Evolutionary conservation across 2,797 vertebrate species (phyloP).

Genomic region (Heliangelus exortis): DNA sequence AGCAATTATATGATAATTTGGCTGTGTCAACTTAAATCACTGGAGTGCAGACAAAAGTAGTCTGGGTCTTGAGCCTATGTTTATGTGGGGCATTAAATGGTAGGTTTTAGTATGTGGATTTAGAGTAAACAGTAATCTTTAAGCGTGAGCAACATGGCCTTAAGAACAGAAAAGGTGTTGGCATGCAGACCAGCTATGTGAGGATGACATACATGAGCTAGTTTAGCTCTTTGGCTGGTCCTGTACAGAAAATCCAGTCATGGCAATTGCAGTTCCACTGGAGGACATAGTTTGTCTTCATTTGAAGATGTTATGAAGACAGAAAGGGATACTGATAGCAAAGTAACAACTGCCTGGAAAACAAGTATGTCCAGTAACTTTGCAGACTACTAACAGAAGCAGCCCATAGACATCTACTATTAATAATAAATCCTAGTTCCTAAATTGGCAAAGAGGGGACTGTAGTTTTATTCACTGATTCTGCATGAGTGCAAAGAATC

Average conservation of each 20-base stretch:
- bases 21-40: background rate
- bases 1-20: background rate
- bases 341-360: background rate
- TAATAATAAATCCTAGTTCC: background rate
- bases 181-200: background rate
- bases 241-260: background rate
- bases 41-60: background rate
- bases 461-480: background rate
- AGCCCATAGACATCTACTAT: background rate
- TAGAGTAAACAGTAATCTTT: background rate
- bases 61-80: background rate
- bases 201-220: background rate
- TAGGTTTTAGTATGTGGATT: background rate
- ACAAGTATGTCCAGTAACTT: background rate
- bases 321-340: background rate
- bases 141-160: background rate
- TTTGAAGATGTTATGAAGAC: background rate
- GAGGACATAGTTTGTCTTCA: background rate
- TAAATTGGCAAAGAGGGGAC: background rate
- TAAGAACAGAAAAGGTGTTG: background rate
- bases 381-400: background rate
- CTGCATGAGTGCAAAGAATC: background rate
- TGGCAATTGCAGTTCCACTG: background rate
- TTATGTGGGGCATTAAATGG: background rate
- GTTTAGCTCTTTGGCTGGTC: background rate